A percentile compares a stretch with the other conserved stretches of the same genome.
phyloP scores from a whole-genome alignment of 2,113 vertebrate species.

The Zapornia atra region DNA sequence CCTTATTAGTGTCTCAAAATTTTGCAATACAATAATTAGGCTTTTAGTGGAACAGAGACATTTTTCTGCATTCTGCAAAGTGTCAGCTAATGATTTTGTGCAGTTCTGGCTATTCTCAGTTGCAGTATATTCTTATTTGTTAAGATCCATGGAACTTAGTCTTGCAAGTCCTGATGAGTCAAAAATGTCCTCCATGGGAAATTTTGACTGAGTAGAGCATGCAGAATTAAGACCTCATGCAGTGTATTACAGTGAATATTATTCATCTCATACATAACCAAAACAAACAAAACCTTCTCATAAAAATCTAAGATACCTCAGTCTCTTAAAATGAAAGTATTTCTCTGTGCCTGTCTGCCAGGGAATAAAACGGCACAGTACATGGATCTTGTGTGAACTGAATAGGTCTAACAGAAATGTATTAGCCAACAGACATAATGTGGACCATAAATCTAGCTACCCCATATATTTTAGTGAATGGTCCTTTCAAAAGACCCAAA shows the following conservation, averaged over 20 bases:
- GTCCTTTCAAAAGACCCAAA: neutral
- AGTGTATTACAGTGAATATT: neutral
- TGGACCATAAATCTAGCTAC: neutral
- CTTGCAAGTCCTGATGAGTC: neutral
- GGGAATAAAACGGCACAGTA: neutral
- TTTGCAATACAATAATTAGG: slow-evolving; percentile 6
- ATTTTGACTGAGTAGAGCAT: neutral
- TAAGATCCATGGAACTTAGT: neutral
- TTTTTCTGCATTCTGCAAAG: neutral
- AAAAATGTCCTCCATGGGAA: neutral
- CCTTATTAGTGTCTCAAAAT: slow-evolving; percentile 10
- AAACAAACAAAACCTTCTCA: neutral
- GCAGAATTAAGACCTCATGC: neutral
- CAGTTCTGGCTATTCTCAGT: neutral
- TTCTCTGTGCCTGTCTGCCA: neutral
- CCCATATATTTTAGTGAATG: neutral
- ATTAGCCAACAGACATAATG: neutral
- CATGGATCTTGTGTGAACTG: neutral
- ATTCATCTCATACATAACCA: neutral
- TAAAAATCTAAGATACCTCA: neutral
- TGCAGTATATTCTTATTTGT: neutral
- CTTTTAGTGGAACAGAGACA: neutral
- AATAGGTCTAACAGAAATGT: neutral
- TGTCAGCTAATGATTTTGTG: neutral
- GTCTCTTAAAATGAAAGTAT: neutral